These are phyloP conservation scores for Galleria mellonella DNA, from an alignment of 1,140 invertebrate species.

Conservation along the genomic window DNA sequence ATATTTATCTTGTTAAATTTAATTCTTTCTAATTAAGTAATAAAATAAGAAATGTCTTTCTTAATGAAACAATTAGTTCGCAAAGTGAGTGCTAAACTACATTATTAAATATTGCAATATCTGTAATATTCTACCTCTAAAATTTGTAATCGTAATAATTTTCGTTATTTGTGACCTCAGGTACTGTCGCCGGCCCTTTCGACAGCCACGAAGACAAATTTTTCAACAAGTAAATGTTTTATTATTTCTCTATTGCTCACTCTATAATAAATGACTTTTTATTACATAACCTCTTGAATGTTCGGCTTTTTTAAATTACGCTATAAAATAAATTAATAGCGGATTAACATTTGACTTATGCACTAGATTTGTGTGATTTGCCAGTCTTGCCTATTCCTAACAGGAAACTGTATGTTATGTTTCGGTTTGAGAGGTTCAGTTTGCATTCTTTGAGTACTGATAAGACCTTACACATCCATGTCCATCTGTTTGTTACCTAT, in stretches of 20 bases:
- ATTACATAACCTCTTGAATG: conserved; percentile 31
- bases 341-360: no score
- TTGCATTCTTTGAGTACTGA: no score
- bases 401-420: no score
- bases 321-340: no score
- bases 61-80: conserved; percentile 33
- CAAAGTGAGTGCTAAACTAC: conserved; percentile 23
- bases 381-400: no score
- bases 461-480: no score
- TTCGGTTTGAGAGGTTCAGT: no score
- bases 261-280: no score
- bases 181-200: conserved; percentile 34
- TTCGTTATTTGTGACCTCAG: conserved; percentile 17
- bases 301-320: neutral
- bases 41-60: conserved; percentile 31
- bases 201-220: conserved; percentile 29
- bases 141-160: no score
- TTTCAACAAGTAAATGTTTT: conserved; percentile 46
- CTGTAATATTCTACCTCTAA: neutral
- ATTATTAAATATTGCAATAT: neutral
- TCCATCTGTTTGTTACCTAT: no score
- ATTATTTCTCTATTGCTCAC: neutral
- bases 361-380: no score
- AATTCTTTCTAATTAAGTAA: neutral
- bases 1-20: no score